Base-by-base conservation (phyloP, 2,113 vertebrate species). In the Dryoscopus gambensis region DNA sequence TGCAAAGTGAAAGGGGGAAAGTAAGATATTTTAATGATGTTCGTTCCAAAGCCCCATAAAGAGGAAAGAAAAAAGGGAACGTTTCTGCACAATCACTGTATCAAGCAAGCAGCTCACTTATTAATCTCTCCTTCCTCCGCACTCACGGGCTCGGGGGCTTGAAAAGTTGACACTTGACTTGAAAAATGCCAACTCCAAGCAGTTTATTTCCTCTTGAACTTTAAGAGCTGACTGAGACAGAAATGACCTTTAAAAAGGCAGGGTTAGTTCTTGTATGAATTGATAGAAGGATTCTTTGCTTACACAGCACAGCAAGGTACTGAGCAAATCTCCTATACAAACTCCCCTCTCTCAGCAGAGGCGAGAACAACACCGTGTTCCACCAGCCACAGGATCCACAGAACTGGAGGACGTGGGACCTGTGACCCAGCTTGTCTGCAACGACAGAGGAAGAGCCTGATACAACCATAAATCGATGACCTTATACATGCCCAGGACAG, bases 141-240 rank as follows among this genome's bases (percentile, higher is more conserved):
- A 79, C 84, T 89, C 70, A 24, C 80, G 89, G 88, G 96, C 93
- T 80, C 13, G 28, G 80, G 93, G 95, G 94, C 96, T 92, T 85
- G 33, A 86, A 95, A 97, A 97, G 96, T 93, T 97, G 98, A 98
- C 97, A 97, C 96, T 95, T 93, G 97, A 96, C 97, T 98, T 97
- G 97, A 98, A 97, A 98, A 98, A 98, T 97, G 98, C 97, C 97
- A 98, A 96, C 97, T 97, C 96, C 77, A 86, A 97, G 97, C 96
- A 97, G 97, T 97, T 98, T 98, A 97, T 98, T 98, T 98, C 97
- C 97, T 98, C 97, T 95, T 97, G 97, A 98, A 98, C 98, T 98
- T 97, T 97, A 98, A 98, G 97, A 97, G 92, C 95, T 96, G 96
- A 96, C 96, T 89, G 89, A 97, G 97, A 98, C 97, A 98, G 95